Conservation (phyloP, 2,888 invertebrate genomes). For the Norana najaformis region DNA sequence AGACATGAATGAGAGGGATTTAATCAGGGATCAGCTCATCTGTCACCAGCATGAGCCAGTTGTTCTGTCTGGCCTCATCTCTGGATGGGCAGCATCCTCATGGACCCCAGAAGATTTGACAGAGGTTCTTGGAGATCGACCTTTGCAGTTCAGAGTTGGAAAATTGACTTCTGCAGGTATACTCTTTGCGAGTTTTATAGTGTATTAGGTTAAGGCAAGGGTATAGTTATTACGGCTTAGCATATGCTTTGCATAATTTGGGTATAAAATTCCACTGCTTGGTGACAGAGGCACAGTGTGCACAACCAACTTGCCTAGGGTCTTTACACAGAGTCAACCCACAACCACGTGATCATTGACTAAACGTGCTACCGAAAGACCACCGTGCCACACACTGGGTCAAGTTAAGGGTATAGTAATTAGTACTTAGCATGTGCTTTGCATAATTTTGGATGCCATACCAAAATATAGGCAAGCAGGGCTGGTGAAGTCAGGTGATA, state of each 20-base stretch:
- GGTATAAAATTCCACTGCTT: no score
- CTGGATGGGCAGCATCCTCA: constrained; percentile 47
- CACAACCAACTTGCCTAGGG: neutral
- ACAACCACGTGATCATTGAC: no score
- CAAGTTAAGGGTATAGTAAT: no score
- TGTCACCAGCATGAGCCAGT: constrained; percentile 31
- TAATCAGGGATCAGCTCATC: constrained; percentile 23
- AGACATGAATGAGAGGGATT: neutral
- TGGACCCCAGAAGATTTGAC: constrained; percentile 51
- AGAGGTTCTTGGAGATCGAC: constrained; percentile 44
- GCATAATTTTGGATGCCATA: neutral
- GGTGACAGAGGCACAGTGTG: no score
- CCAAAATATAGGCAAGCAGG: neutral
- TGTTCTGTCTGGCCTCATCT: constrained; percentile 35
- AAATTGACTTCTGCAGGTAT: constrained; percentile 28
- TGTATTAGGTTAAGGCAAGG: neutral
- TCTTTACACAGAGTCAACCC: no score
- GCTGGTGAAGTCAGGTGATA: neutral
- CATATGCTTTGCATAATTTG: no score
- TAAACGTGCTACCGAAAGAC: no score
- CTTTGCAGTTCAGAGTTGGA: constrained; percentile 50
- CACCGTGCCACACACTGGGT: no score
- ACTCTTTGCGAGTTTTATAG: neutral
- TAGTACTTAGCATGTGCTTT: no score
- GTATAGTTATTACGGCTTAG: neutral